Conservation (phyloP, 2,113 vertebrate species). For the Catharus minimus region DNA sequence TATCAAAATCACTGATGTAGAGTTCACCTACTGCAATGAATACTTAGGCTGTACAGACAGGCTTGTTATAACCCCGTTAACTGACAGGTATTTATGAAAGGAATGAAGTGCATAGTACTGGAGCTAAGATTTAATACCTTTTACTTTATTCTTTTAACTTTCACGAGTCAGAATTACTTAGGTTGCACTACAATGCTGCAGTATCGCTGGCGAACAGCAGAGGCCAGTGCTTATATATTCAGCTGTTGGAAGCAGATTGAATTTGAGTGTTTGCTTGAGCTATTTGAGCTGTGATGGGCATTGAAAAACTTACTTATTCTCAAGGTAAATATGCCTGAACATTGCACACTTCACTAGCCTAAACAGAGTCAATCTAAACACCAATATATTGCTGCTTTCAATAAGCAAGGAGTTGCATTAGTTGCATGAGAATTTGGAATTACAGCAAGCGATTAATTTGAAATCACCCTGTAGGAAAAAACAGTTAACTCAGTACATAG, state of each 20-base stretch:
- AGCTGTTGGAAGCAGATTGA: not conserved
- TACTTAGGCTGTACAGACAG: constrained; percentile 75
- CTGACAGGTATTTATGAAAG: constrained; percentile 67
- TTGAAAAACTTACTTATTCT: not conserved
- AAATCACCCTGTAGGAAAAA: not conserved
- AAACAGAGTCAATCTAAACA: not conserved
- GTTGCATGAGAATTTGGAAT: not conserved
- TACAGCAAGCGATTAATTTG: not conserved
- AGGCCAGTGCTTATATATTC: constrained; percentile 26
- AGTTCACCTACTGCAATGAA: constrained; percentile 75
- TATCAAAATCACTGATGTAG: constrained; percentile 73
- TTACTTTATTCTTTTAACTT: not conserved
- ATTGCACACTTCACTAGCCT: not conserved
- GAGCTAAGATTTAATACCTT: not conserved
- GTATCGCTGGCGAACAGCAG: not conserved
- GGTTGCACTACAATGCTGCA: not conserved
- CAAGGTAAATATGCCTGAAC: not conserved
- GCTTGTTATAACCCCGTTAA: constrained; percentile 74
- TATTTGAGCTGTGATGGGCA: not conserved
- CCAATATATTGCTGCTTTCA: not conserved
- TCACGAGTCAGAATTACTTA: not conserved
- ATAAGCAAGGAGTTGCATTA: not conserved
- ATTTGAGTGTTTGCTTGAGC: not conserved
- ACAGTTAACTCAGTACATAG: not conserved
- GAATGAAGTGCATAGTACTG: not conserved